Percentiles rank a stretch among this genome's conserved stretches.
These are phyloP conservation scores for Urocyon cinereoargenteus DNA, from an alignment of 2,797 vertebrate genomes.

Conservation along the genomic window DNA sequence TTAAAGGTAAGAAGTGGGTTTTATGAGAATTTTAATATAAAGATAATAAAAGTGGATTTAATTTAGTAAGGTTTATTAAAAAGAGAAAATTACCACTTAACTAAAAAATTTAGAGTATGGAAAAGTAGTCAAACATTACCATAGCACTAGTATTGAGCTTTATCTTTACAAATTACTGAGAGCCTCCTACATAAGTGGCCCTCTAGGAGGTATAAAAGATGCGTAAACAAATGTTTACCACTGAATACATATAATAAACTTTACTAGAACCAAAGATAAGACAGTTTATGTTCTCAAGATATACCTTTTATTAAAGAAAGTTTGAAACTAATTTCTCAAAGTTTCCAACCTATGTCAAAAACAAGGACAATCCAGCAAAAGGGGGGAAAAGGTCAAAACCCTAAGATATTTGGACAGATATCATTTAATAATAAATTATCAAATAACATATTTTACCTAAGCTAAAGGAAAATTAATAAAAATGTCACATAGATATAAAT, in stretches of 20 bases:
- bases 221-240: conserved; percentile 25
- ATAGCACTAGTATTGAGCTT: neutral
- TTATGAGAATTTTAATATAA: conserved; percentile 31
- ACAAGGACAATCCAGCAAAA: conserved; percentile 32
- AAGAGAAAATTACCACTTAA: conserved; percentile 18
- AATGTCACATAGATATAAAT: conserved; percentile 2
- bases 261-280: neutral
- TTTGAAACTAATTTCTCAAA: conserved; percentile 38
- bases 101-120: conserved; percentile 4
- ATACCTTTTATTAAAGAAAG: neutral
- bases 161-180: conserved; percentile 47
- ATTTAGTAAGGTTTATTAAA: neutral
- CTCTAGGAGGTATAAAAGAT: neutral
- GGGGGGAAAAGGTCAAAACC: neutral
- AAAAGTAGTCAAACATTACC: conserved; percentile 26
- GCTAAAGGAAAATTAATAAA: conserved; percentile 54
- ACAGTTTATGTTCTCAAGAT: conserved; percentile 11
- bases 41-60: neutral
- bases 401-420: conserved; percentile 28
- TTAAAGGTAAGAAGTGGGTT: conserved; percentile 18
- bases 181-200: neutral
- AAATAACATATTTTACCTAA: neutral
- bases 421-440: neutral
- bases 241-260: neutral
- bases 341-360: conserved; percentile 56